Percentiles rank a stretch among this genome's conserved stretches.
Conservation (phyloP, 2,797 vertebrate species). For the Macroramphosus scolopax region DNA sequence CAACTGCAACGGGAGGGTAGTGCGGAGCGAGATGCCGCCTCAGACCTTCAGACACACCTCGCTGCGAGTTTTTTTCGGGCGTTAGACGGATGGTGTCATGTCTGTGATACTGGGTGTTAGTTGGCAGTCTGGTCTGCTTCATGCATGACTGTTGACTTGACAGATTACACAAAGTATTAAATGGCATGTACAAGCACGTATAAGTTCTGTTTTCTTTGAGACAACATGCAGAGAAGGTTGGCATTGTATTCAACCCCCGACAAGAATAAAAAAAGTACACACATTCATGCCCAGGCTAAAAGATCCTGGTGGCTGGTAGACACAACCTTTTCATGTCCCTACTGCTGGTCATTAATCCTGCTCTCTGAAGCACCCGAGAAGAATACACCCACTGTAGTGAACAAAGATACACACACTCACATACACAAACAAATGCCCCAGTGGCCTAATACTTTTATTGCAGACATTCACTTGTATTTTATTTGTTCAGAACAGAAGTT, state of each 20-base stretch:
- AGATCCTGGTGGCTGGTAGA: conserved; percentile 47
- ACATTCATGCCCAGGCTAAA: conserved; percentile 27
- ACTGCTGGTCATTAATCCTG: conserved; percentile 59
- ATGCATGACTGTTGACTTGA: conserved; percentile 4
- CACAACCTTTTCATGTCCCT: conserved; percentile 58
- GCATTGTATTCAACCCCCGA: conserved; percentile 21
- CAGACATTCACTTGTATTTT: conserved; percentile 5
- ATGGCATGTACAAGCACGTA: conserved; percentile 26
- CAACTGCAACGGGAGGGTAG: conserved; percentile 14
- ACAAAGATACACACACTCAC: conserved; percentile 39
- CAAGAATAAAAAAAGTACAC: conserved; percentile 14
- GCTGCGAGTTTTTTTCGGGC: no score
- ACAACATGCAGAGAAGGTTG: conserved; percentile 19
- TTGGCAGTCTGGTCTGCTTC: conserved; percentile 8
- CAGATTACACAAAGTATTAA: conserved; percentile 19
- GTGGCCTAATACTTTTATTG: conserved; percentile 44
- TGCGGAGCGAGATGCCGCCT: conserved; percentile 21
- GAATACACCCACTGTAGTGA: conserved; percentile 58
- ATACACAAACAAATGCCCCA: conserved; percentile 32
- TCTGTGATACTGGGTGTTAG: background rate
- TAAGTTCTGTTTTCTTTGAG: conserved; percentile 20
- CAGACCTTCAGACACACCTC: conserved; percentile 22
- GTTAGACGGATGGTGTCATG: conserved; percentile 6
- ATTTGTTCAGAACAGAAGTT: conserved; percentile 10
- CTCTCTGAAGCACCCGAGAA: conserved; percentile 53